Base-by-base conservation (phyloP, 2,888 invertebrate genomes). In the Troides oblongomaculatus region DNA sequence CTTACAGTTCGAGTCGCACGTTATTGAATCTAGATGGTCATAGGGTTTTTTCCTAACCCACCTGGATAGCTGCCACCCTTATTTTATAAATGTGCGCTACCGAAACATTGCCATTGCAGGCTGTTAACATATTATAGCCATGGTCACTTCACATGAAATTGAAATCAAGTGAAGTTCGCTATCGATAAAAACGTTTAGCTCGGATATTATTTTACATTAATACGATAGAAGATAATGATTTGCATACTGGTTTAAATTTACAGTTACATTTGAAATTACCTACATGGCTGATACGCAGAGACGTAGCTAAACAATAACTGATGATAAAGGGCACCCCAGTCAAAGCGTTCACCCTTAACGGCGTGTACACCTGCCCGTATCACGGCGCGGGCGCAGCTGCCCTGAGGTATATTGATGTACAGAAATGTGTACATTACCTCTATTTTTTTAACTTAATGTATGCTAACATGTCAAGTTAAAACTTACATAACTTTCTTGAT, bases 341-440 rank as follows among this genome's bases (percentile, higher is more conserved):
- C 58, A 58, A 46, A 74, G 74, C 71, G 73, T 71, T 61, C 71
- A 68, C 71, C 73, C 73, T 71, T 65, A 66, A 61, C 69, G 64
- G 67, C 64, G 64, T 21, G 77, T 82, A 80, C 88, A 88, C 88
- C 87, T 88, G 88, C 88, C 84, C 83, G 79, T 84, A 87, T 86
- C 86, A 84, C 82, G 78, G 79, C 80, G 72, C 74, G 69, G 70
- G 75, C 76, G 85, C 88, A 87, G 88, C 87, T 87, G 87, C 85
- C 73, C 78, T n/a, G 25, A 46, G 18, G 67, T 71, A 70, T 70
- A 70, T 25, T 69, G 58, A n/a, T 7, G 21, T 7, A 8, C 58
- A 62, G 17, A 39, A 46, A 39, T 17, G n/a, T 30, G 6, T 14
- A 39, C 2, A 60, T 18, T 66, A 56, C 5, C n/a, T n/a, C n/a